phyloP scores from a whole-genome alignment of 30 jellyfish, hydroid and myxozoan species.

The Hydractinia echinata region DNA sequence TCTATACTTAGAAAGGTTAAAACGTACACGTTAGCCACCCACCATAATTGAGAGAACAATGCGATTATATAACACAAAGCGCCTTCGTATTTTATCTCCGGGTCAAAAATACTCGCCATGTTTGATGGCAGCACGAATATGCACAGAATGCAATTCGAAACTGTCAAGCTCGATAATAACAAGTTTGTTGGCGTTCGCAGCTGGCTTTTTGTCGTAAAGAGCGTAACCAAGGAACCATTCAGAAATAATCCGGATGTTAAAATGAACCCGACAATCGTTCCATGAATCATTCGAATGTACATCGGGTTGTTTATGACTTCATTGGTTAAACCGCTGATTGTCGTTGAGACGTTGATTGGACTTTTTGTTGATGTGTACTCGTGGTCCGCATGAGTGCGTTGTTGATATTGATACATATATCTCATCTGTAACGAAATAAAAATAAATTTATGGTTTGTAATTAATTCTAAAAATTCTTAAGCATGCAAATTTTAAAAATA shows the following conservation, averaged over 20 bases:
- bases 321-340: too few species aligned
- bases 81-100: constrained; percentile 3
- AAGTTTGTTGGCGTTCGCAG: constrained; percentile 29
- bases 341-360: too few species aligned
- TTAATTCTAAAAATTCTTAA: too few species aligned
- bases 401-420: too few species aligned
- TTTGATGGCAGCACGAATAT: constrained; percentile 10
- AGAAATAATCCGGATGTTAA: constrained; percentile 11
- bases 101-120: neutral
- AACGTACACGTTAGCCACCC: constrained; percentile 23
- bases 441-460: too few species aligned
- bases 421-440: too few species aligned
- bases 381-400: too few species aligned
- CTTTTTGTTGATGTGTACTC: too few species aligned
- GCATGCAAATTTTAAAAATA: too few species aligned
- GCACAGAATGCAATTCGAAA: constrained; percentile 15
- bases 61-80: constrained; percentile 17
- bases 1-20: constrained; percentile 23
- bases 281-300: too few species aligned
- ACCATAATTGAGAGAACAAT: constrained; percentile 20
- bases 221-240: neutral
- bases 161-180: constrained; percentile 19
- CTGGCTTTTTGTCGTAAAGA: constrained; percentile 7
- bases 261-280: neutral
- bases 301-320: too few species aligned